phyloP scores from a whole-genome alignment of 2,797 vertebrate genomes.

The Bucorvus abyssinicus region DNA sequence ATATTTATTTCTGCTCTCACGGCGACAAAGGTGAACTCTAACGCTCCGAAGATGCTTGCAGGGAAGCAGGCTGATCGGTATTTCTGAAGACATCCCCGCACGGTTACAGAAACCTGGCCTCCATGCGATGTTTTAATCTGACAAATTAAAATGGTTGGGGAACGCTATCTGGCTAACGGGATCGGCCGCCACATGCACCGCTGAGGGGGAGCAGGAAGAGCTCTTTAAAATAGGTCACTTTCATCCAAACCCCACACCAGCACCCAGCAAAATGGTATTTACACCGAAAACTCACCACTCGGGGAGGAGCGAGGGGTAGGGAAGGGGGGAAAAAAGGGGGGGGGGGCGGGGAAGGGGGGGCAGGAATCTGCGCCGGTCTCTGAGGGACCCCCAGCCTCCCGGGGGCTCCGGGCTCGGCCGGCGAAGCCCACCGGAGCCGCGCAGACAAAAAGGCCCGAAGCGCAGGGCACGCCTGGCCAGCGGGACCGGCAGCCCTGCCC shows the following conservation, averaged over 20 bases:
- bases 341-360: background rate
- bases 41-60: conserved; percentile 25
- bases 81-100: conserved; percentile 10
- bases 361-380: background rate
- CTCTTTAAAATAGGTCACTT: conserved; percentile 60
- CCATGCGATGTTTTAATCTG: conserved; percentile 36
- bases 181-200: conserved; percentile 36
- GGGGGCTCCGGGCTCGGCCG: background rate
- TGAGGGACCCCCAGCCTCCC: background rate
- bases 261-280: conserved; percentile 57
- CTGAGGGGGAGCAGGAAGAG: conserved; percentile 38
- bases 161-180: conserved; percentile 60
- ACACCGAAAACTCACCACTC: conserved; percentile 49
- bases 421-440: background rate
- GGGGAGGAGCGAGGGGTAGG: conserved; percentile 29
- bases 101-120: conserved; percentile 20
- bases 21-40: conserved; percentile 39
- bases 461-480: conserved; percentile 19
- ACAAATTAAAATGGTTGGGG: conserved; percentile 61
- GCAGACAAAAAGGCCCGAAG: conserved; percentile 18
- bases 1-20: conserved; percentile 44
- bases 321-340: no score
- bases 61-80: background rate
- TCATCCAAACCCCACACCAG: conserved; percentile 49
- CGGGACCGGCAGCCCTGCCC: background rate